A percentile compares a stretch with the other conserved stretches of the same genome.
Conservation (phyloP, 2,888 invertebrate genomes). For the Ypsolopha scabrella region DNA sequence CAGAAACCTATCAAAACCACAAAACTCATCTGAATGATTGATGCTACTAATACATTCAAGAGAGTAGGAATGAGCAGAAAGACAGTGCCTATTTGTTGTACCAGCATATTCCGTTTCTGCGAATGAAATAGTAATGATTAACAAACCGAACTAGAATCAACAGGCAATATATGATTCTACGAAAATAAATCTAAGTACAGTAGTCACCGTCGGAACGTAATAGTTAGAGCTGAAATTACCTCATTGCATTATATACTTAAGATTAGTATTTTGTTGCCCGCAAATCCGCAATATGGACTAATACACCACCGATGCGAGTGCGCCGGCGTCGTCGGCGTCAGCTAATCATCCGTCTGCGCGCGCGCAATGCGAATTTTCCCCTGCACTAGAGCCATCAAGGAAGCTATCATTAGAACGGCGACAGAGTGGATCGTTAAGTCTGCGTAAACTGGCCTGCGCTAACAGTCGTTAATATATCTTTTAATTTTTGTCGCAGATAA, state of each 20-base stretch:
- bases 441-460: neutral
- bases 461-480: neutral
- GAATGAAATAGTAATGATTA: too few species aligned
- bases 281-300: conserved; percentile 49
- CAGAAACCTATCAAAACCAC: too few species aligned
- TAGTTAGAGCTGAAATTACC: too few species aligned
- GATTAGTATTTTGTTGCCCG: conserved; percentile 4
- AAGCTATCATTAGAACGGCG: conserved; percentile 61
- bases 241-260: neutral
- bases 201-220: neutral
- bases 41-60: too few species aligned
- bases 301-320: conserved; percentile 48
- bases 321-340: conserved; percentile 32
- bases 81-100: too few species aligned
- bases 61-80: too few species aligned
- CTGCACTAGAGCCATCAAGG: conserved; percentile 45
- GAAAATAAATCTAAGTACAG: too few species aligned
- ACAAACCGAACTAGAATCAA: neutral
- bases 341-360: conserved; percentile 52
- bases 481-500: neutral
- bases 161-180: conserved; percentile 3
- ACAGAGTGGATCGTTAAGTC: conserved; percentile 38
- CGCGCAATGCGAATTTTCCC: conserved; percentile 56
- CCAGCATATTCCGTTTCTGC: too few species aligned
- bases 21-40: too few species aligned